These are phyloP conservation scores for Drosophila gaucha DNA, from an alignment of 2,888 invertebrate species.

Conservation along the genomic window DNA sequence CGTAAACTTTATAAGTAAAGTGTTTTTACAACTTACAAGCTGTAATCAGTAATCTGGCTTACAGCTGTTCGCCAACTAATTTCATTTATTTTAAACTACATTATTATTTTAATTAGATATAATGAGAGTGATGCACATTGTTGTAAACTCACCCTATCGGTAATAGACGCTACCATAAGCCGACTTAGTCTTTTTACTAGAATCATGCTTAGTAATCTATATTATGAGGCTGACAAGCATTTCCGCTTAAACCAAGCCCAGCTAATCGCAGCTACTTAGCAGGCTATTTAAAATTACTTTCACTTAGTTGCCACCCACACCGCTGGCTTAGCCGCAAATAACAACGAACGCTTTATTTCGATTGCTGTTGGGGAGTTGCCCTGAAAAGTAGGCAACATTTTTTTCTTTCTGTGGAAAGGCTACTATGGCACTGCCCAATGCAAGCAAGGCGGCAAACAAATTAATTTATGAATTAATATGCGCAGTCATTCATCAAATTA, in stretches of 20 bases:
- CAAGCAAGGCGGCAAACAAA: constrained; percentile 58
- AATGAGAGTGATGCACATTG: no score
- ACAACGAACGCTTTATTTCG: constrained; percentile 27
- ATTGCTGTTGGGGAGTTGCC: neutral
- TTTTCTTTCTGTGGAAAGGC: constrained; percentile 4
- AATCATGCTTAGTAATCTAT: neutral
- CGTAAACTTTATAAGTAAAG: no score
- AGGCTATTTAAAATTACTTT: constrained; percentile 8
- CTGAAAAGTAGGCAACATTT: constrained; percentile 57
- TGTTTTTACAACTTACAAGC: no score
- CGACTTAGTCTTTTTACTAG: neutral
- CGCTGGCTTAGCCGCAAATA: neutral
- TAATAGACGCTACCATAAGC: no score
- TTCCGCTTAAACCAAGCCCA: neutral
- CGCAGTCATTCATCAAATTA: constrained; percentile 79
- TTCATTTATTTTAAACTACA: no score
- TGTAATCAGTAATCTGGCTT: no score
- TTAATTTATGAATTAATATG: constrained; percentile 79
- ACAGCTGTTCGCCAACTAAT: no score
- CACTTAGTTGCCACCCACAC: neutral
- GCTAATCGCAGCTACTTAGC: constrained; percentile 9
- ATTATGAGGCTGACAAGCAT: neutral
- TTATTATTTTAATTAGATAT: no score
- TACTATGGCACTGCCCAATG: constrained; percentile 12
- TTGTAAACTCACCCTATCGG: no score